These are phyloP conservation scores for Lithodes maja DNA, from an alignment of 2,888 invertebrate species.

Conservation along the genomic window DNA sequence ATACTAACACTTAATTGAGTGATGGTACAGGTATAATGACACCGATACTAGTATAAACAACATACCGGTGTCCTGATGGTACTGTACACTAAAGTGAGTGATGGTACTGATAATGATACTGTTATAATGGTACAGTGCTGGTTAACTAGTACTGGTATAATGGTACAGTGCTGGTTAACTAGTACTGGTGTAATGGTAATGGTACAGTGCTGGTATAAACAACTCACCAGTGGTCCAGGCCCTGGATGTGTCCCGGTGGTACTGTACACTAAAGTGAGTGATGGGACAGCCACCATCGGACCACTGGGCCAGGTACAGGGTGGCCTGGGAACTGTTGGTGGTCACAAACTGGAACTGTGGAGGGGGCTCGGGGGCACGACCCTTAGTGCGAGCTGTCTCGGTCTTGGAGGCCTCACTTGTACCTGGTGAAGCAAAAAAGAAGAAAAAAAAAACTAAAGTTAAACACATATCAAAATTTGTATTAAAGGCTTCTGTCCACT, in stretches of 20 bases:
- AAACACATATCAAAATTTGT: too few relatives aligned
- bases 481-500: too few relatives aligned
- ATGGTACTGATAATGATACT: slow-evolving; percentile 43
- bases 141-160: too few relatives aligned
- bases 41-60: neutral
- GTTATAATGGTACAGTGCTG: too few relatives aligned
- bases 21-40: neutral
- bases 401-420: slow-evolving; percentile 63
- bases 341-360: slow-evolving; percentile 67
- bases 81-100: slow-evolving; percentile 62
- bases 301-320: slow-evolving; percentile 69
- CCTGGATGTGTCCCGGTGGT: slow-evolving; percentile 26
- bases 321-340: slow-evolving; percentile 67
- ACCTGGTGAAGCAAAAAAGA: slow-evolving; percentile 23
- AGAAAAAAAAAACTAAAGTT: too few relatives aligned
- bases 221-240: slow-evolving; percentile 65
- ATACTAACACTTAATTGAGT: too few relatives aligned
- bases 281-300: slow-evolving; percentile 67
- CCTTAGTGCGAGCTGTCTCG: slow-evolving; percentile 63
- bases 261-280: slow-evolving; percentile 63
- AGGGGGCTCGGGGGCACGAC: slow-evolving; percentile 60
- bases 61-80: slow-evolving; percentile 51
- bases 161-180: neutral
- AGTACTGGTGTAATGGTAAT: neutral
- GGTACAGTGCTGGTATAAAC: neutral